These are phyloP conservation scores for Centropristis striata DNA, from an alignment of 2,113 vertebrate genomes.

Conservation along the genomic window DNA sequence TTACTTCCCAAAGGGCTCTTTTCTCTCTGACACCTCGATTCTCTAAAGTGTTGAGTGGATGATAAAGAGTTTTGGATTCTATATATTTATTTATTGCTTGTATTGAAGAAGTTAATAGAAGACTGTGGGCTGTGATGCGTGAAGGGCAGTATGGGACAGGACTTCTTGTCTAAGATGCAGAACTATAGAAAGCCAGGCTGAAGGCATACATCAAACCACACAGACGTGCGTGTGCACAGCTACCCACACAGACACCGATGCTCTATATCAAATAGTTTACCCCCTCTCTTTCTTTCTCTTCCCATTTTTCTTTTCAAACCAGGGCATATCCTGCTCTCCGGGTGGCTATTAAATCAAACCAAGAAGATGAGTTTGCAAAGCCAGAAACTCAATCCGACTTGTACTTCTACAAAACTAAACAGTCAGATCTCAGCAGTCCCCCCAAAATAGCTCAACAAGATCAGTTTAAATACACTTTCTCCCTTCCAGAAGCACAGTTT, in stretches of 20 bases:
- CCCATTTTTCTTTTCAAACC: constrained; percentile 65
- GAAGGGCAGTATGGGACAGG: constrained; percentile 73
- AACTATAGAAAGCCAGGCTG: constrained; percentile 52
- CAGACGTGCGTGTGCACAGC: constrained; percentile 36
- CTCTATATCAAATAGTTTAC: constrained; percentile 69
- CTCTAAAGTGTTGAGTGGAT: constrained; percentile 63
- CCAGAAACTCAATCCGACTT: constrained; percentile 47
- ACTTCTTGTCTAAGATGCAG: constrained; percentile 64
- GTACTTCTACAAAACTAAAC: constrained; percentile 40
- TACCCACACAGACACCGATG: constrained; percentile 14
- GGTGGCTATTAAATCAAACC: constrained; percentile 65
- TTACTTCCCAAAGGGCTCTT: constrained; percentile 59
- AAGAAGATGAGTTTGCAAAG: constrained; percentile 68
- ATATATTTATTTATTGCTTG: constrained; percentile 77
- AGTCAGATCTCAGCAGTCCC: constrained; percentile 22
- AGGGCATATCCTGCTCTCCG: constrained; percentile 55
- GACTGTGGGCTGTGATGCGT: constrained; percentile 65
- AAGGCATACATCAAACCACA: constrained; percentile 66
- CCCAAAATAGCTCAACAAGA: constrained; percentile 16
- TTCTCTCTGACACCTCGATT: constrained; percentile 50
- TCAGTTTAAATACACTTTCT: constrained; percentile 54
- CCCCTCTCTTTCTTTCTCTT: constrained; percentile 42
- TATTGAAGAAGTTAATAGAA: constrained; percentile 74
- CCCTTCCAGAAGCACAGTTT: constrained; percentile 43
- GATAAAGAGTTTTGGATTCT: constrained; percentile 80